Conservation (phyloP, 64 coral and sea anemone genomes). For the Dendrophyllia cribrosa region DNA sequence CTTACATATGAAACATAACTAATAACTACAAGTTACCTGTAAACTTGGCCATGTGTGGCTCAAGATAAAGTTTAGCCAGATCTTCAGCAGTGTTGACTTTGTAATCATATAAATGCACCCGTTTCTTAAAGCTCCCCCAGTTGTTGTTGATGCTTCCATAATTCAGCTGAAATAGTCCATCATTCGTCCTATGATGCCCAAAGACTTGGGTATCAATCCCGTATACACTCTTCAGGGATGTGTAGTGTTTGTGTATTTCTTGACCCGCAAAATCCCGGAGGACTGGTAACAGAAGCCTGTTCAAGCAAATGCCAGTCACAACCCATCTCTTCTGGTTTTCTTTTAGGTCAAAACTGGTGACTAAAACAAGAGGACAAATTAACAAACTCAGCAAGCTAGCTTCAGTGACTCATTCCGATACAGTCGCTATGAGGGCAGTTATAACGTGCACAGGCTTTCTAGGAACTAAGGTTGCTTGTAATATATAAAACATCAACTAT, state of each 20-base stretch:
- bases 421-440: too few species aligned
- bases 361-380: neutral
- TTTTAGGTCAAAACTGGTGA: too few species aligned
- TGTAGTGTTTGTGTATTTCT: constrained; percentile 39
- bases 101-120: constrained; percentile 23
- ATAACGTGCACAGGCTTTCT: too few species aligned
- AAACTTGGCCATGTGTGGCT: constrained; percentile 65
- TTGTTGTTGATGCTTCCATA: constrained; percentile 85
- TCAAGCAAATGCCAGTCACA: constrained; percentile 44
- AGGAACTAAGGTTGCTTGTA: too few species aligned
- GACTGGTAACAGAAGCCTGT: constrained; percentile 50
- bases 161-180: constrained; percentile 39
- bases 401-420: too few species aligned
- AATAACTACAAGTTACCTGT: neutral
- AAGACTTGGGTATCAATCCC: neutral
- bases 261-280: constrained; percentile 11
- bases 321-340: too few species aligned
- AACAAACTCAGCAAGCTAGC: too few species aligned
- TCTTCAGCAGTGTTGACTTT: constrained; percentile 25
- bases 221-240: neutral
- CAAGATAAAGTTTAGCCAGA: constrained; percentile 56
- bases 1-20: too few species aligned
- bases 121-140: constrained; percentile 28
- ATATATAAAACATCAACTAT: too few species aligned
- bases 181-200: neutral